Base-by-base conservation (phyloP, 2,113 vertebrate species). In the Malaclemys terrapin region DNA sequence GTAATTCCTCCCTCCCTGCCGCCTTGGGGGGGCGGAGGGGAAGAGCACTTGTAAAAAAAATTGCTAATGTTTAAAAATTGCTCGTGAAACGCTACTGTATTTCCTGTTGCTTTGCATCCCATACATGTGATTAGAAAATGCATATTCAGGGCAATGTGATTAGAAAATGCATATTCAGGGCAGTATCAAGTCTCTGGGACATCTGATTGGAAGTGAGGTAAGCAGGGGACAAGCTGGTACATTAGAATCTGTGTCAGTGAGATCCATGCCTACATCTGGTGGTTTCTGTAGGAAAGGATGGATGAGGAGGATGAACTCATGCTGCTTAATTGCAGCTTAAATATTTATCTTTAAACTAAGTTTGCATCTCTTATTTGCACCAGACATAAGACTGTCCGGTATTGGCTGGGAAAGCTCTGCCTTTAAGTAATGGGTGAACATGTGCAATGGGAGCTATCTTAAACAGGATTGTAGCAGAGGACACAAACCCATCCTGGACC, bases 61-160 rank as follows among this genome's bases (percentile, higher is more conserved):
- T 54, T 89, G 86, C 95, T 97, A 97, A 97, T 85, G 84, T 89
- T 95, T 96, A 92, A 95, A 92, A 96, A 89, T 62, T 89, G 84
- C 82, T 93, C 87, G 65, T 84, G 62, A 90, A 81, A 86, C 89
- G 91, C 83, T 92, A 94, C 90, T 92, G 78, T 82, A 65, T 84
- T 19, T 84, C 80, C 79, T 93, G 57, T 87, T 95, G 82, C 95
- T 80, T 91, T 56, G 91, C 82, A 90, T 52, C 85, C 88, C 42
- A 85, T 38, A 47, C 53, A 45, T 76, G 19, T 85, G 1, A 84
- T 59, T 65, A 85, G 49, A 75, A 22, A 95, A 95, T 52, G 42
- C 38, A 87, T 31, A 53, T 38, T 10, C 17, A 54, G 57, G n/a
- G 75, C 13, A 50, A 45, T 82, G 19, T 85, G 1, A 82, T 54